Evolutionary conservation across 2,113 vertebrate genomes (phyloP).

Genomic region (Xiphophorus maculatus): DNA sequence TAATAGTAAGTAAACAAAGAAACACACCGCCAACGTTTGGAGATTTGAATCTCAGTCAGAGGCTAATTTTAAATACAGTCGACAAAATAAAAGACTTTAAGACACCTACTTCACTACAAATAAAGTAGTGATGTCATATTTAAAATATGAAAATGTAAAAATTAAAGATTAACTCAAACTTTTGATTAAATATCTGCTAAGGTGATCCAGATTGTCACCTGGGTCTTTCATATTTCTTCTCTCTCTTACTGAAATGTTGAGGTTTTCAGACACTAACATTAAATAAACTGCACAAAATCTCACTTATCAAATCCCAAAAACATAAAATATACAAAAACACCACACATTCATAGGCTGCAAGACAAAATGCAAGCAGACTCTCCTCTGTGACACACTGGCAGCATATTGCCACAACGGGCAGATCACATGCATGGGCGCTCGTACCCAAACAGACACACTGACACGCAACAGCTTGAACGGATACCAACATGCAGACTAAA

Average conservation of each 20-base stretch:
- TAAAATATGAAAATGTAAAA: not conserved
- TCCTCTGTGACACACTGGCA: slow-evolving; percentile 2
- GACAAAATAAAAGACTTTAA: not conserved
- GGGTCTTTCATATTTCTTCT: not conserved
- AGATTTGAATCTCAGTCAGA: not conserved
- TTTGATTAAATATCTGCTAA: not conserved
- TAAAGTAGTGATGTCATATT: not conserved
- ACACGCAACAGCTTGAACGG: slow-evolving; percentile 12
- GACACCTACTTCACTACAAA: too few relatives aligned
- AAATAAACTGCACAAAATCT: not conserved
- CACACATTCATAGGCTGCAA: slow-evolving; percentile 2
- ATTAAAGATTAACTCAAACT: not conserved
- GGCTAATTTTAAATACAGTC: not conserved
- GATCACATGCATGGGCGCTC: slow-evolving; percentile 41
- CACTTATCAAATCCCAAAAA: slow-evolving; percentile 5
- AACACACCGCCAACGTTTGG: not conserved
- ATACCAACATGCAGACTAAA: slow-evolving; percentile 6
- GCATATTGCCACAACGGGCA: slow-evolving; percentile 25
- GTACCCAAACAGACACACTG: slow-evolving; percentile 30
- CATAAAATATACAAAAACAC: not conserved
- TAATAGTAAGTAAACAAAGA: not conserved
- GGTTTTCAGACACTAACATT: not conserved
- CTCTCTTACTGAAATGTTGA: not conserved
- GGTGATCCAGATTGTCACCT: not conserved
- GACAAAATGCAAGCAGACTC: slow-evolving; percentile 11